Evolutionary conservation across 2,888 invertebrate species (phyloP).

Genomic region (Taenaris catops): DNA sequence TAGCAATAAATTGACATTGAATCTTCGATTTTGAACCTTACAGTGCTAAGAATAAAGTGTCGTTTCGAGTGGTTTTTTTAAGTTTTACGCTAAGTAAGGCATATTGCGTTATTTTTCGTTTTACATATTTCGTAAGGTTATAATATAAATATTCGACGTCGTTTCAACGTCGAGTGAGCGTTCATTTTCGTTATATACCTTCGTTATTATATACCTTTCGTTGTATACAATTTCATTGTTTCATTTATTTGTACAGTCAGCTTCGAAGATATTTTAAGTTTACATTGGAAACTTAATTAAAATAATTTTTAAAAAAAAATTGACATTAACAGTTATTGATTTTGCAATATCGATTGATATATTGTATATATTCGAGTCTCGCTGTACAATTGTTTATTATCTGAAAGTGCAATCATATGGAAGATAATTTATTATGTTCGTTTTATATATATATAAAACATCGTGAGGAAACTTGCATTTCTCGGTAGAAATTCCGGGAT

Average conservation of each 20-base stretch:
- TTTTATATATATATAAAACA: too few relatives aligned
- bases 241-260: conserved; percentile 6
- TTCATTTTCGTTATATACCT: background rate
- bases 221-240: conserved; percentile 5
- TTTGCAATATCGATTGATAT: too few relatives aligned
- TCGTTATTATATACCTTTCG: background rate
- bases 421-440: conserved; percentile 24
- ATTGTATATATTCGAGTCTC: conserved; percentile 22
- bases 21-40: conserved; percentile 32
- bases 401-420: conserved; percentile 23
- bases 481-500: too few relatives aligned
- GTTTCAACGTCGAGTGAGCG: background rate
- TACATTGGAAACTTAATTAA: too few relatives aligned
- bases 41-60: conserved; percentile 52
- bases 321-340: too few relatives aligned
- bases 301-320: too few relatives aligned
- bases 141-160: conserved; percentile 6
- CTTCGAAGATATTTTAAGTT: conserved; percentile 2
- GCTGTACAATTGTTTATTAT: conserved; percentile 21
- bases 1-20: conserved; percentile 28
- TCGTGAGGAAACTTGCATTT: too few relatives aligned
- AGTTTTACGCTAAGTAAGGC: conserved; percentile 23
- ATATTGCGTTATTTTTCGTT: conserved; percentile 21
- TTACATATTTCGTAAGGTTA: conserved; percentile 5
- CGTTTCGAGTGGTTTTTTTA: conserved; percentile 39